Base-by-base conservation (phyloP, 2,113 vertebrate species). In the Saimiri boliviensis region DNA sequence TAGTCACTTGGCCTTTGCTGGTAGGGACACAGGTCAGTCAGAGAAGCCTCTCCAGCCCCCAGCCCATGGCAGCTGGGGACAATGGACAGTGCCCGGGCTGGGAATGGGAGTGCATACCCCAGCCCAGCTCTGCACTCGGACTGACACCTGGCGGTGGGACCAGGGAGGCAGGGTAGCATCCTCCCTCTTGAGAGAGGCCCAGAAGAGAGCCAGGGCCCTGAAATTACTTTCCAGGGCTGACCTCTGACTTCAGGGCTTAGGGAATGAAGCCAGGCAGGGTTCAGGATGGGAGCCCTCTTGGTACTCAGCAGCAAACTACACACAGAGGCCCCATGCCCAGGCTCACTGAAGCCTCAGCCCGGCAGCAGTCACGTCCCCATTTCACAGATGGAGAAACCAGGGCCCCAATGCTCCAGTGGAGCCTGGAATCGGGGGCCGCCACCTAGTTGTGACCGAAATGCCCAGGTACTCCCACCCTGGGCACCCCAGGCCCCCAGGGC, bases 1-100 rank as follows among this genome's bases (percentile, higher is more conserved):
- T 99, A 99, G 98, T 99, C 99, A 1, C 99, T 99, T 23, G 99
- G 99, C 32, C 99, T 97, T 99, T 99, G 99, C 99, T 99, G 98
- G 42, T 42, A 30, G 47, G 91, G 1, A 19, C 16, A 9, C 1
- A 0, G 3, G 23, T n/a, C 3, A 0, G 86, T 97, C 58, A 85
- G 85, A 49, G 42, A 4, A 14, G 60, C 49, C 79, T 30, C 17
- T 0, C n/a, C 63, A 21, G n/a, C 6, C 37, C 71, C 16, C 16
- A 49, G 17, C 54, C 93, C 76, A 16, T 23, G 40, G 32, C 3
- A 2, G 49, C 17, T 17, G 77, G 17, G 66, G 17, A 54, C n/a
- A 21, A 20, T 4, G 5, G 23, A 30, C 37, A 1, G 42, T 16
- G 42, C 66, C 84, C 76, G 27, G 73, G 32, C 56, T 11, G 58